These are phyloP conservation scores for Etheostoma perlongum DNA, from an alignment of 2,797 vertebrate species.

Conservation along the genomic window DNA sequence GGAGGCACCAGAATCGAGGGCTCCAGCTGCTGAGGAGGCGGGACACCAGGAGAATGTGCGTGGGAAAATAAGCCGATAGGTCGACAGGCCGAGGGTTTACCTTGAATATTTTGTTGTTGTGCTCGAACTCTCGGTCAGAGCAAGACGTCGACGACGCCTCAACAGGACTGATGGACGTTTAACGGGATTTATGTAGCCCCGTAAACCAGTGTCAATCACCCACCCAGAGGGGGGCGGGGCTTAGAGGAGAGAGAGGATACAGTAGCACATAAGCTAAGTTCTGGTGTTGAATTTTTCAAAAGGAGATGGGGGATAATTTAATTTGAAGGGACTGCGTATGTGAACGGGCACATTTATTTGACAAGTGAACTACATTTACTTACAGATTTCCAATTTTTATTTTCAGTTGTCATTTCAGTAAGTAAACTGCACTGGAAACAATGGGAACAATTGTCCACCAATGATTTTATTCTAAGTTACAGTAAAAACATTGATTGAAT, in stretches of 20 bases:
- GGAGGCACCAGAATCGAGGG: conserved; percentile 68
- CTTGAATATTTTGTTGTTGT: conserved; percentile 24
- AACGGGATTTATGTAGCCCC: neutral
- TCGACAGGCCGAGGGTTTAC: conserved; percentile 13
- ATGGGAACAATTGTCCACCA: neutral
- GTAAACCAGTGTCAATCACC: conserved; percentile 24
- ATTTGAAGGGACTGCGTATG: conserved; percentile 2
- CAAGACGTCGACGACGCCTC: neutral
- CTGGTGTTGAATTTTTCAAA: neutral
- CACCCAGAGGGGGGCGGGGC: conserved; percentile 25
- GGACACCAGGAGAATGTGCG: neutral
- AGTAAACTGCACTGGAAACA: conserved; percentile 3
- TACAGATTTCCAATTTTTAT: conserved; percentile 13
- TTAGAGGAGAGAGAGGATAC: neutral
- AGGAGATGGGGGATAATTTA: neutral
- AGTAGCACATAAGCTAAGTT: neutral
- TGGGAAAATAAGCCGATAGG: neutral
- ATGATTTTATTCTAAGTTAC: neutral
- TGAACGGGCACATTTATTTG: conserved; percentile 1
- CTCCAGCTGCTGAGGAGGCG: conserved; percentile 79
- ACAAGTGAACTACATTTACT: conserved; percentile 1
- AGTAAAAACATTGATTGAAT: conserved; percentile 9
- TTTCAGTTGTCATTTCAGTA: conserved; percentile 2
- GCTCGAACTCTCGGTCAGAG: conserved; percentile 10
- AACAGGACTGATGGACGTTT: conserved; percentile 24